Conservation (phyloP, 2,113 vertebrate genomes). For the Crocuta crocuta region DNA sequence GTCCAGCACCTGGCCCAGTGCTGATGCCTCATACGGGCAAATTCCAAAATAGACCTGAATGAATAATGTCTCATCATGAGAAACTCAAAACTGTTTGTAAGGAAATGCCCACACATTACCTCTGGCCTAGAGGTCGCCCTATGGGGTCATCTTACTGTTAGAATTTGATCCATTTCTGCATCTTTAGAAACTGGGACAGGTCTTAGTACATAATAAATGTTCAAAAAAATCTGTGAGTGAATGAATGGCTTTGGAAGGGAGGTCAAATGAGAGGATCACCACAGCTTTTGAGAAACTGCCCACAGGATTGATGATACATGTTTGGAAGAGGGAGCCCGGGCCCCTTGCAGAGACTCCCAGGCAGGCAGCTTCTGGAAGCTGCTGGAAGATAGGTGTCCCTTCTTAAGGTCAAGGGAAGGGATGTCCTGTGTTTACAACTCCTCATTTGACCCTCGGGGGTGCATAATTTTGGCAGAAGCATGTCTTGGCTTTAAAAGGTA, state of each 20-base stretch:
- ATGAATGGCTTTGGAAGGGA: neutral
- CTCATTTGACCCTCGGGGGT: slow-evolving; percentile 42
- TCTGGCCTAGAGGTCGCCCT: neutral
- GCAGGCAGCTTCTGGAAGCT: neutral
- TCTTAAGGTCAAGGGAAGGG: slow-evolving; percentile 1
- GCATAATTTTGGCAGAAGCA: slow-evolving; percentile 64
- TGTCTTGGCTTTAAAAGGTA: slow-evolving; percentile 71
- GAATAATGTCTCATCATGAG: neutral
- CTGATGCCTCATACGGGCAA: neutral
- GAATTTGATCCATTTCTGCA: neutral
- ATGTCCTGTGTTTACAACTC: neutral
- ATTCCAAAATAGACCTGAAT: slow-evolving; percentile 11
- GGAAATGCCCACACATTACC: neutral
- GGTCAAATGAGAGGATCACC: neutral
- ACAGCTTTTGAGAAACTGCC: neutral
- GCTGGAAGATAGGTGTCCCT: neutral
- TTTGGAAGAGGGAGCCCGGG: neutral
- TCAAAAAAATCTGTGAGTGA: neutral
- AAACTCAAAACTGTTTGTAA: neutral
- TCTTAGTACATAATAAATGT: neutral
- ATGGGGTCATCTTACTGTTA: neutral
- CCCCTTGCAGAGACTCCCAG: neutral
- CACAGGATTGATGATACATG: neutral
- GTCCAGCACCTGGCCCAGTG: neutral
- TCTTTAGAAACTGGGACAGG: neutral